Conservation (phyloP, 92 coral and sea anemone species). For the Phymanthus crucifer region DNA sequence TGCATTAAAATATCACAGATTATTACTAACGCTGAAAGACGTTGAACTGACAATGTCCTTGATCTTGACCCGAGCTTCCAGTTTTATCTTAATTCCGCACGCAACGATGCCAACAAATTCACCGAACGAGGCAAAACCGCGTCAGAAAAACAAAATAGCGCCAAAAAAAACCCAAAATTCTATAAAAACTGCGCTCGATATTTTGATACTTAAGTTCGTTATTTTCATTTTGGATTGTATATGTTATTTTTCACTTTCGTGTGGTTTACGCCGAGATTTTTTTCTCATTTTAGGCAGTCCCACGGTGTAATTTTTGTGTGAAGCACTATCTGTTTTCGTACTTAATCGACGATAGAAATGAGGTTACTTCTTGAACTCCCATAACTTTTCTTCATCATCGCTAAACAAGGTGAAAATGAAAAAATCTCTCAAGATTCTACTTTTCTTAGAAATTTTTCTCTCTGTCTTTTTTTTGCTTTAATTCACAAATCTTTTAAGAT, state of each 20-base stretch:
- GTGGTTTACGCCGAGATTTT: background rate
- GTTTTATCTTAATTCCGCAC: constrained; percentile 23
- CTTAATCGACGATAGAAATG: background rate
- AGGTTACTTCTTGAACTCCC: background rate
- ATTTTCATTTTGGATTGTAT: background rate
- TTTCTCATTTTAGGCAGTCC: background rate
- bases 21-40: constrained; percentile 18
- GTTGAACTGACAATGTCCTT: constrained; percentile 17
- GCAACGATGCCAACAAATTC: constrained; percentile 5
- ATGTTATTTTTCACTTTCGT: background rate
- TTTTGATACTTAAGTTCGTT: background rate
- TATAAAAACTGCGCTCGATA: background rate
- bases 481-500: background rate
- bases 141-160: background rate
- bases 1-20: constrained; percentile 12
- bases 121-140: background rate
- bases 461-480: background rate
- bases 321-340: background rate
- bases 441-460: background rate
- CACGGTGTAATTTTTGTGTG: background rate
- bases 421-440: background rate
- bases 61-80: constrained; percentile 15
- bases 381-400: background rate
- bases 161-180: background rate
- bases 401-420: background rate